Evolutionary conservation across 2,113 vertebrate species (phyloP).

Genomic region (Catharus fuscescens): DNA sequence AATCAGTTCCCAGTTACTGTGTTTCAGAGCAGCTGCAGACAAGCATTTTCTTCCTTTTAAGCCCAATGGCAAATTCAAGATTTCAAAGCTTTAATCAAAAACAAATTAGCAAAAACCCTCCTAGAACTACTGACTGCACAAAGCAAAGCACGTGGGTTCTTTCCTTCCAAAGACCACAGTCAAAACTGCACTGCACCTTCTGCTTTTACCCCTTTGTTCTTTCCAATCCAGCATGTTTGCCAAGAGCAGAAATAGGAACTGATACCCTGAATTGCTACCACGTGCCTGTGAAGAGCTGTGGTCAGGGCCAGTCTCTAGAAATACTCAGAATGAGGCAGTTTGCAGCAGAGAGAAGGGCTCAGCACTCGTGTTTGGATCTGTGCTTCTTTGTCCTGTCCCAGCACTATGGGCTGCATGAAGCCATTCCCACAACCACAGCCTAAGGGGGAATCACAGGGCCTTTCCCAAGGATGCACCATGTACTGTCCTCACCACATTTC

Average conservation of each 20-base stretch:
- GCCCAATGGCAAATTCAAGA: background rate
- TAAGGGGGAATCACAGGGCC: rapidly evolving
- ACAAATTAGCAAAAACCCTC: background rate
- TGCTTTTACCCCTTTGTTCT: background rate
- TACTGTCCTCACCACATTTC: no score
- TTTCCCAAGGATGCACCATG: background rate
- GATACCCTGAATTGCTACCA: background rate
- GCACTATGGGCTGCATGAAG: background rate
- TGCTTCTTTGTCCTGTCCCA: background rate
- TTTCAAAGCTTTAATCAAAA: background rate
- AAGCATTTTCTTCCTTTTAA: background rate
- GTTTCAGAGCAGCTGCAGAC: background rate
- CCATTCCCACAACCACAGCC: background rate
- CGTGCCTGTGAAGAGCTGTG: background rate
- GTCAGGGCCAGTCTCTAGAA: background rate
- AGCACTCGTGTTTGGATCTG: rapidly evolving
- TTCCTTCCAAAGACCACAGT: background rate
- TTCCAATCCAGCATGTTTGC: background rate
- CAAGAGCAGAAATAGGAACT: background rate
- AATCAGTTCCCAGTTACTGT: background rate
- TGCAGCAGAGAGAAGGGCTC: background rate
- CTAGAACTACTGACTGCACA: rapidly evolving
- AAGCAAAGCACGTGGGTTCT: rapidly evolving
- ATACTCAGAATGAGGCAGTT: background rate
- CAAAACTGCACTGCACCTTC: background rate